Evolutionary conservation across 2,113 vertebrate genomes (phyloP), one percentile per base, ranked within the genome.

Genomic region (Propithecus coquereli): DNA sequence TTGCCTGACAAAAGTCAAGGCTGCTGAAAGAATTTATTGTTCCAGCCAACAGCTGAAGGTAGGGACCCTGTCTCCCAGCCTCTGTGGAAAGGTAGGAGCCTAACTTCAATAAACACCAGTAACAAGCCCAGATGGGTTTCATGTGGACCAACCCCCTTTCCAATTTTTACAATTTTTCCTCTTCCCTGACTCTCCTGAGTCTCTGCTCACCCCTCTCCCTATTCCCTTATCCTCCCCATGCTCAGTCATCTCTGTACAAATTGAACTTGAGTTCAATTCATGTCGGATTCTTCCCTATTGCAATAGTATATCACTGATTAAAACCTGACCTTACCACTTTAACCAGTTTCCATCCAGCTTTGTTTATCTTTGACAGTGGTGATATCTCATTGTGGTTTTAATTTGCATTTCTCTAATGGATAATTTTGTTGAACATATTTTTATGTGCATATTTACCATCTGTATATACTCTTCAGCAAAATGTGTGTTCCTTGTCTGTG

Each of bases 381-480:
- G 32, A 50, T 34, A 76, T 65, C 70, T 83, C 47, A 86, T 40
- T 79, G 30, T 95, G 23, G 10, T 50, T 95, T 97, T 54, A 70
- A 54, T 96, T 86, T 88, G 50, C 12, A 54, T 89, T 92, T 96
- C 66, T 54, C 52, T 91, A 93, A 68, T 94, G n/a, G 17, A 25
- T 89, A 83, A 89, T 89, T 94, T 94, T 80, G 82, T 66, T 91
- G 61, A 86, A 89, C 40, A 77, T 50, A 86, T 73, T 96, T 93
- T 77, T 77, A 90, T 95, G 23, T 66, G 8, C 23, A 14, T 77
- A 82, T 91, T 95, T 89, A 20, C 79, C 61, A 83, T 89, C 47
- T 96, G 63, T 70, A 89, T 88, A 59, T 40, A 63, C 66, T 95
- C 63, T 87, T 92, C 85, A 87, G n/a, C 32, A 71, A 92, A 95